Conservation (phyloP, 2,113 vertebrate species). For the Pao palembangensis region DNA sequence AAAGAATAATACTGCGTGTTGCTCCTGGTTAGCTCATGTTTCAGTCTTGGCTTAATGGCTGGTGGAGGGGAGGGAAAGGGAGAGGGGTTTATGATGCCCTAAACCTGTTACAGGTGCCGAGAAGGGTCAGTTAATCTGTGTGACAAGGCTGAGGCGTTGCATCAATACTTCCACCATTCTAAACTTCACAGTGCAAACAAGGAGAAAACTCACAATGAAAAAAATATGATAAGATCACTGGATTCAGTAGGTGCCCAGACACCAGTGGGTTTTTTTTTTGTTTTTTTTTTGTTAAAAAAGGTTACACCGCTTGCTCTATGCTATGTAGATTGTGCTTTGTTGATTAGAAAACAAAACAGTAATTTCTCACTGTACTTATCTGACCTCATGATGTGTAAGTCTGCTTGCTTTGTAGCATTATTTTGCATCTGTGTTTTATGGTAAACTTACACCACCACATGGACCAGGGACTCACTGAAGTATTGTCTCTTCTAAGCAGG, state of each 20-base stretch:
- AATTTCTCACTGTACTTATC: conserved; percentile 59
- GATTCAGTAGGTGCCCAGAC: conserved; percentile 37
- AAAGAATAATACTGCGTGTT: conserved; percentile 24
- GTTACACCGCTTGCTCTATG: conserved; percentile 59
- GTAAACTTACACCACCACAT: conserved; percentile 58
- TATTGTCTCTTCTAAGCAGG: conserved; percentile 45
- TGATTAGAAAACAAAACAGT: conserved; percentile 73
- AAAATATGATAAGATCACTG: conserved; percentile 69
- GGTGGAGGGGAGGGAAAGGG: no score
- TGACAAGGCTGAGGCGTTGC: conserved; percentile 60
- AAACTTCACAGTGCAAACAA: conserved; percentile 79
- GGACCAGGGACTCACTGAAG: conserved; percentile 39
- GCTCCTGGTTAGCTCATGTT: conserved; percentile 26
- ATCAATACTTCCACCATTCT: conserved; percentile 65
- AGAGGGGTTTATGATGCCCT: no score
- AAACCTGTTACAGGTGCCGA: conserved; percentile 17
- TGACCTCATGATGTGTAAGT: conserved; percentile 65
- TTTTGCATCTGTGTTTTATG: conserved; percentile 50
- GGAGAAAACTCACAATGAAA: conserved; percentile 69
- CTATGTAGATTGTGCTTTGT: conserved; percentile 81
- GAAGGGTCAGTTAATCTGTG: conserved; percentile 37
- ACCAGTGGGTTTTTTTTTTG: conserved; percentile 42
- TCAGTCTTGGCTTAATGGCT: background rate
- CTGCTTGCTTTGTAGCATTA: conserved; percentile 37
- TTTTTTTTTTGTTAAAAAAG: conserved; percentile 24